phyloP scores from a whole-genome alignment of 2,113 vertebrate species.

The Anthoscopus minutus region DNA sequence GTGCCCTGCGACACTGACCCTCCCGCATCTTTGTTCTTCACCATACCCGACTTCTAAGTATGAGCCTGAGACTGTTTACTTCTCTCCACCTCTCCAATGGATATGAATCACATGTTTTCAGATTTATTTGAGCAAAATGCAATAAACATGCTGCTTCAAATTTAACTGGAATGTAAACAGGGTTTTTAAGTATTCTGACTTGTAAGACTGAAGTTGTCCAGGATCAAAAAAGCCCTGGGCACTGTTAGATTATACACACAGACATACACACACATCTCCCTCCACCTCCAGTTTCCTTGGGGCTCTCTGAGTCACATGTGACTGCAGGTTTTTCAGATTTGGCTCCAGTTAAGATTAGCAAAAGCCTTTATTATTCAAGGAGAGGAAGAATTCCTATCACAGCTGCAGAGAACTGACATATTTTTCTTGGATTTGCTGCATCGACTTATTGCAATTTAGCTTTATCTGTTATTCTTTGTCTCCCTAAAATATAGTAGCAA shows the following conservation, averaged over 20 bases:
- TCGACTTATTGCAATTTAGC: too few species aligned
- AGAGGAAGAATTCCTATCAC: slow-evolving; percentile 54
- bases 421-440: too few species aligned
- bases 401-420: too few species aligned
- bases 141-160: slow-evolving; percentile 94
- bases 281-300: slow-evolving; percentile 54
- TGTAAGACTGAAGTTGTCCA: slow-evolving; percentile 85
- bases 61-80: too few species aligned
- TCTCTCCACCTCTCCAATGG: too few species aligned
- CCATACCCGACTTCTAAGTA: too few species aligned
- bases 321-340: too few species aligned
- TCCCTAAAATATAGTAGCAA: too few species aligned
- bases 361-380: slow-evolving; percentile 62
- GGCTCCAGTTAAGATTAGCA: slow-evolving; percentile 29
- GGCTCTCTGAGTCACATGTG: slow-evolving; percentile 62
- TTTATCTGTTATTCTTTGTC: too few species aligned
- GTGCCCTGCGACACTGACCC: too few species aligned
- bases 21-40: too few species aligned
- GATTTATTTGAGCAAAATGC: slow-evolving; percentile 97
- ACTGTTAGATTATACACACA: slow-evolving; percentile 67
- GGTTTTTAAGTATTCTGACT: slow-evolving; percentile 96
- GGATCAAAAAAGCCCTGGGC: slow-evolving; percentile 71
- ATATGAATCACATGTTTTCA: slow-evolving; percentile 65
- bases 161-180: slow-evolving; percentile 95
- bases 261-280: neutral